Base-by-base conservation (phyloP, 1,140 invertebrate genomes). In the Drosophila obscura region DNA sequence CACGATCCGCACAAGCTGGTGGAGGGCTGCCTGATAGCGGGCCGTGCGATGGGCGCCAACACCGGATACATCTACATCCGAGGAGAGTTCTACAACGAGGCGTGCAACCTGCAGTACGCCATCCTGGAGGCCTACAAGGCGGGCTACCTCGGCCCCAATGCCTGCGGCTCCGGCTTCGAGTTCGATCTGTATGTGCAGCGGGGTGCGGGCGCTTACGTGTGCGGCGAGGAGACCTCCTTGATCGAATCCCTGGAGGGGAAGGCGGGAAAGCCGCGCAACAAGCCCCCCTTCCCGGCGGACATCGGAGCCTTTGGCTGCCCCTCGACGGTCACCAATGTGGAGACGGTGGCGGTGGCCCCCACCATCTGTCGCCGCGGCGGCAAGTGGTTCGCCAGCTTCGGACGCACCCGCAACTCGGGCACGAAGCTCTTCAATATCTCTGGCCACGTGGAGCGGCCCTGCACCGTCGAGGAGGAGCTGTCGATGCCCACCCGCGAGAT, bases 321-420 rank as follows among this genome's bases (percentile, higher is more conserved):
- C 11, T 96, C 96, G 2, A 96, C 95, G 35, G 96, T 97, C 0
- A 94, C 95, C 1, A 99, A 99, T 93, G 98, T 99, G 6, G 98
- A 99, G 93, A 98, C 58, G 51, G 61, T 90, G 92, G 56, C 88
- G 6, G 88, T 90, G 0, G 2, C 74, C 1, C 88, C 88, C 74
- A 92, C 93, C 0, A 97, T 96, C 66, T 96, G 95, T 76, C 92
- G 95, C 4, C 93, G 96, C 44, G 95, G 95, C 35, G 96, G 95
- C 2, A 92, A 93, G 4, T 97, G 96, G 96, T 96, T 96, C 91
- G 94, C 94, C 24, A 91, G 92, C 43, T 95, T 97, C 91, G 96
- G 96, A 9, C 90, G 95, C 24, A 93, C 95, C 4, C 92, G 95
- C 57, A 96, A 97, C 80, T 93, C 94, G 51, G 96, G 96, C 35